Evolutionary conservation across 2,888 invertebrate genomes (phyloP).

Genomic region (Amiota minor): DNA sequence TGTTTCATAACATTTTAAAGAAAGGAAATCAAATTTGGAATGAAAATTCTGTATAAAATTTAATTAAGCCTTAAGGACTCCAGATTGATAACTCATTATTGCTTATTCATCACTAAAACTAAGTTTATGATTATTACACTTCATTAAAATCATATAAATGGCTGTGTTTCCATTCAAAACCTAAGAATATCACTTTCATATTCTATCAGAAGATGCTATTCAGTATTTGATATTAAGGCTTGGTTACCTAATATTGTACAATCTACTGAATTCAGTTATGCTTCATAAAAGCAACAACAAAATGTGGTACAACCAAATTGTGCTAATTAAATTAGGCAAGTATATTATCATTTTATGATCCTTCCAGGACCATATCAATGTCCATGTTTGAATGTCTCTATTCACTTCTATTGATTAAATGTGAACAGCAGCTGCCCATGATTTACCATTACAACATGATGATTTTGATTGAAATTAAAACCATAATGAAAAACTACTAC

Average conservation of each 20-base stretch:
- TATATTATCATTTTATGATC: constrained; percentile 34
- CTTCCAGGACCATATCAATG: constrained; percentile 47
- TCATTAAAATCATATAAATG: constrained; percentile 45
- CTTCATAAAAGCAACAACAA: constrained; percentile 54
- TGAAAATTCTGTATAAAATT: too few species aligned
- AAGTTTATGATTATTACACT: constrained; percentile 41
- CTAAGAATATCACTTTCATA: constrained; percentile 42
- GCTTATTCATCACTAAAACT: too few species aligned
- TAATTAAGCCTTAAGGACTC: too few species aligned
- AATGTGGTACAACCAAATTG: constrained; percentile 26
- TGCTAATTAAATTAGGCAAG: constrained; percentile 63
- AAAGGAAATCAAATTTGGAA: too few species aligned
- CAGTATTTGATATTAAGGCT: not conserved
- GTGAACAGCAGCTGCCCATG: constrained; percentile 45
- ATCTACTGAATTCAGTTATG: constrained; percentile 47
- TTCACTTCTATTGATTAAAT: constrained; percentile 29
- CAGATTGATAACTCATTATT: too few species aligned
- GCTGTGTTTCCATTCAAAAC: not conserved
- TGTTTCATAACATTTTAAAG: too few species aligned
- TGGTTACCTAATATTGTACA: constrained; percentile 16
- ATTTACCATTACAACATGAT: constrained; percentile 36
- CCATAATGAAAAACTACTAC: too few species aligned
- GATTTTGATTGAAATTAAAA: constrained; percentile 24
- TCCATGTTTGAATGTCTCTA: not conserved
- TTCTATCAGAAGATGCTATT: not conserved